phyloP scores from a whole-genome alignment of 1,140 invertebrate genomes.

The honey bee (Apis mellifera) region DNA sequence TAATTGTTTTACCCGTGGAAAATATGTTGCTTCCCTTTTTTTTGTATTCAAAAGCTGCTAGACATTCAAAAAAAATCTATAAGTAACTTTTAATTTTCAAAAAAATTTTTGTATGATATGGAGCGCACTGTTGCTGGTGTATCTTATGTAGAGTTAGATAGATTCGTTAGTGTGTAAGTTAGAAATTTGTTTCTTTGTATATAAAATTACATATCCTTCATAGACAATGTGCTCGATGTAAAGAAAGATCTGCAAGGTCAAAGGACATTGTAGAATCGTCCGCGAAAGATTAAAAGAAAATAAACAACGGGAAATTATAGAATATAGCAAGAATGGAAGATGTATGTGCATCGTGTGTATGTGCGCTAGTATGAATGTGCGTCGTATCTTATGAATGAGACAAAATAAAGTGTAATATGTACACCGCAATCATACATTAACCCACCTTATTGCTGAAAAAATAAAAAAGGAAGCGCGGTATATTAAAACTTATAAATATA shows the following conservation, averaged over 20 bases:
- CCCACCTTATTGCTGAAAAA: slow-evolving; percentile 64
- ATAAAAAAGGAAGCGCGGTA: slow-evolving; percentile 69
- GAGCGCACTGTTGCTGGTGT: slow-evolving; percentile 61
- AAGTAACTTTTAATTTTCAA: slow-evolving; percentile 31
- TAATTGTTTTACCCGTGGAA: slow-evolving; percentile 4
- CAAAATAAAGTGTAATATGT: slow-evolving; percentile 65
- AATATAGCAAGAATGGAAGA: not conserved
- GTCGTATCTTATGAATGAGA: slow-evolving; percentile 38
- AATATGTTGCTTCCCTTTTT: slow-evolving; percentile 22
- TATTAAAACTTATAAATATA: slow-evolving; percentile 76
- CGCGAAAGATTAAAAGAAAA: slow-evolving; percentile 21
- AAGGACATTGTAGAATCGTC: slow-evolving; percentile 43
- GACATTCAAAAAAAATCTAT: slow-evolving; percentile 3
- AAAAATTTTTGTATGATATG: slow-evolving; percentile 41
- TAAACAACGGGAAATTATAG: slow-evolving; percentile 11
- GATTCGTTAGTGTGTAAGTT: slow-evolving; percentile 55
- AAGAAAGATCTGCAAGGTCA: slow-evolving; percentile 55
- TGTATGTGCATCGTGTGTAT: slow-evolving; percentile 35
- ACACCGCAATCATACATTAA: slow-evolving; percentile 61
- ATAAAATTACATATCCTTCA: slow-evolving; percentile 78
- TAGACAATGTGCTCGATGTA: slow-evolving; percentile 74
- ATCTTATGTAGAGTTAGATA: slow-evolving; percentile 71
- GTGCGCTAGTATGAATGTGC: slow-evolving; percentile 37
- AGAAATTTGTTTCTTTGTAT: slow-evolving; percentile 73
- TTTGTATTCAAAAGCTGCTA: slow-evolving; percentile 20